Evolutionary conservation across 1,140 invertebrate species (phyloP).

Genomic region (Drosophila grimshawi): DNA sequence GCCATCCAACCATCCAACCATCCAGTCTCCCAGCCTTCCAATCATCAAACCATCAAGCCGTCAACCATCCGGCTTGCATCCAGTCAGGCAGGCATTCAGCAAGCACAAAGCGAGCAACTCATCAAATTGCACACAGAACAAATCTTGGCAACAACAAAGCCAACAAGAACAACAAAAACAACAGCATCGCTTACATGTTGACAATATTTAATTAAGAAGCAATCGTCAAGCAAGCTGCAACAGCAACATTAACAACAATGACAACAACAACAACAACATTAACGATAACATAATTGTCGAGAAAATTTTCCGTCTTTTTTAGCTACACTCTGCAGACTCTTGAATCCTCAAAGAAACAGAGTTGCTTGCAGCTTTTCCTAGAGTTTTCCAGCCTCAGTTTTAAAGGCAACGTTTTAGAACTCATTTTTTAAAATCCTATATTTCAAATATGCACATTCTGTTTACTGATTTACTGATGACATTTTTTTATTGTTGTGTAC

Average conservation of each 20-base stretch:
- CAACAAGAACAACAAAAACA: slow-evolving; percentile 17
- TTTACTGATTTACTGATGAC: no score
- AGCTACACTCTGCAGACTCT: neutral
- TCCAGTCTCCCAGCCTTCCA: slow-evolving; percentile 49
- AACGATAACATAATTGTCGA: slow-evolving; percentile 53
- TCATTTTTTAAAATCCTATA: no score
- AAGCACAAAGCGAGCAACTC: slow-evolving; percentile 35
- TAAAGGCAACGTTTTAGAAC: no score
- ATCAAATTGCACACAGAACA: slow-evolving; percentile 57
- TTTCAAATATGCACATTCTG: no score
- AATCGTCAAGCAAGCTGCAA: slow-evolving; percentile 23
- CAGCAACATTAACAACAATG: slow-evolving; percentile 15
- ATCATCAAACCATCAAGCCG: slow-evolving; percentile 38
- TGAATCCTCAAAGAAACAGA: neutral
- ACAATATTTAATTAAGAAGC: slow-evolving; percentile 78
- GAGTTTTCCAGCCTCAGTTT: no score
- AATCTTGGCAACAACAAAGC: slow-evolving; percentile 30
- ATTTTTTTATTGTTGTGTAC: no score
- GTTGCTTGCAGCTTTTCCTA: no score
- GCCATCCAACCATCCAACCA: slow-evolving; percentile 34
- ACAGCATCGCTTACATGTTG: slow-evolving; percentile 47
- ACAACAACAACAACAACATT: slow-evolving; percentile 26
- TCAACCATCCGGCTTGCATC: slow-evolving; percentile 47
- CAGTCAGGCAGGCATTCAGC: neutral
- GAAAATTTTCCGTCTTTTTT: slow-evolving; percentile 3